These are phyloP conservation scores for Trichogramma evanescens DNA, from an alignment of 2,888 invertebrate species.

Conservation along the genomic window DNA sequence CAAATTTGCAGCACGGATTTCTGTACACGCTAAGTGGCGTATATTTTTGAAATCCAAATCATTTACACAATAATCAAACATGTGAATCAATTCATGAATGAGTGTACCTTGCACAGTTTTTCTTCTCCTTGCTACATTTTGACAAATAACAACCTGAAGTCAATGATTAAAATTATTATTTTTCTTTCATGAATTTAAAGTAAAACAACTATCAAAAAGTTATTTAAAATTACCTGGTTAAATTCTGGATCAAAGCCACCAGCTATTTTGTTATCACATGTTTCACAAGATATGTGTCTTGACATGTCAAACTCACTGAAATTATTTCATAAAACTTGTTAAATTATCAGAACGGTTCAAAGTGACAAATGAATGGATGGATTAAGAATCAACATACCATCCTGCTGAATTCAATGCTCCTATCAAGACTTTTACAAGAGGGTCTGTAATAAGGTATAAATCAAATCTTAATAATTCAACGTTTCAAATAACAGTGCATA, in stretches of 20 bases:
- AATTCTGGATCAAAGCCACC: slow-evolving; percentile 84
- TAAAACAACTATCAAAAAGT: neutral
- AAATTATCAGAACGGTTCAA: neutral
- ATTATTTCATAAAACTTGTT: slow-evolving; percentile 7
- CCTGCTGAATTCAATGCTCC: slow-evolving; percentile 74
- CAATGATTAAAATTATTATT: neutral
- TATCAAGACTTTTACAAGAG: slow-evolving; percentile 78
- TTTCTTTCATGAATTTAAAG: neutral
- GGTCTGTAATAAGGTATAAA: slow-evolving; percentile 49
- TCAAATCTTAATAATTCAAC: slow-evolving; percentile 8
- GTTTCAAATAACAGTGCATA: slow-evolving; percentile 1
- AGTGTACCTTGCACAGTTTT: slow-evolving; percentile 73
- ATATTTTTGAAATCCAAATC: slow-evolving; percentile 82
- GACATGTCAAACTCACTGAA: slow-evolving; percentile 71
- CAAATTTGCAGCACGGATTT: slow-evolving; percentile 89
- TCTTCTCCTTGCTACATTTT: slow-evolving; percentile 68
- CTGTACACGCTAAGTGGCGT: slow-evolving; percentile 90
- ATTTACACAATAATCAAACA: slow-evolving; percentile 90
- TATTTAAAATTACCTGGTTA: slow-evolving; percentile 58
- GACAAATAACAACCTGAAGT: slow-evolving; percentile 78
- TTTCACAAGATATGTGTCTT: slow-evolving; percentile 87
- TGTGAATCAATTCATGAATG: slow-evolving; percentile 90
- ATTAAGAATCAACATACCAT: slow-evolving; percentile 53
- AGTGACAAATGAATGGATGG: neutral
- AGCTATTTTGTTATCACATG: slow-evolving; percentile 73